Evolutionary conservation across 2,797 vertebrate species (phyloP), one percentile per base, ranked within the genome.

Genomic region (Myotis planiceps): DNA sequence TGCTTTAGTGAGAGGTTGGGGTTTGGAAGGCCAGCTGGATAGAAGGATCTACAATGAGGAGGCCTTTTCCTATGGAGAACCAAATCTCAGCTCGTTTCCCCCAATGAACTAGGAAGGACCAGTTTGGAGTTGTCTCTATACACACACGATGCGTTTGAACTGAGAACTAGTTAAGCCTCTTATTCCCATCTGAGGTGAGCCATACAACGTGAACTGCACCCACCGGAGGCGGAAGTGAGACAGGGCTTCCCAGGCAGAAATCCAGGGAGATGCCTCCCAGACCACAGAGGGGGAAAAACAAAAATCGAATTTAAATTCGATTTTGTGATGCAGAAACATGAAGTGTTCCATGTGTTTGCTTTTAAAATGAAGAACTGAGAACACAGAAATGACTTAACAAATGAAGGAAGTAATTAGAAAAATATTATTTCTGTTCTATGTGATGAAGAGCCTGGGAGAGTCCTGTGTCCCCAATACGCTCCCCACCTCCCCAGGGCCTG

Each of bases 361-460:
- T 92, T 97, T 49, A 47, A 91, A 71, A 80, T 80, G 71, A 69
- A 90, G 47, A 84, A 21, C 23, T 34, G 82, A 88, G 79, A 83
- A 89, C 75, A 74, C 23, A 80, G 83, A 89, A 86, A 75, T 83
- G 60, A 88, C 60, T 68, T 85, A 29, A 69, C 55, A 90, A 94
- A 86, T 49, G 39, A 83, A 76, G 68, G 42, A 68, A 69, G 16
- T 72, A 51, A 55, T 95, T 45, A 74, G 65, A 23, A 90, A 90
- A 55, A 47, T 16, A 45, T 42, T 21, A 14, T 14, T 71, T 72
- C 29, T 5, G 8, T 65, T 78, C 39, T 92, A 3, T 51, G 25
- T n/a, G 51, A 18, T 45, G 53, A 45, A 45, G 55, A 21, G 7
- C 49, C 55, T 34, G 6, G 3, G 37, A 72, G 68, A 34, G 34